phyloP scores from a whole-genome alignment of 2,888 invertebrate genomes.

The Pegoplata infirma region DNA sequence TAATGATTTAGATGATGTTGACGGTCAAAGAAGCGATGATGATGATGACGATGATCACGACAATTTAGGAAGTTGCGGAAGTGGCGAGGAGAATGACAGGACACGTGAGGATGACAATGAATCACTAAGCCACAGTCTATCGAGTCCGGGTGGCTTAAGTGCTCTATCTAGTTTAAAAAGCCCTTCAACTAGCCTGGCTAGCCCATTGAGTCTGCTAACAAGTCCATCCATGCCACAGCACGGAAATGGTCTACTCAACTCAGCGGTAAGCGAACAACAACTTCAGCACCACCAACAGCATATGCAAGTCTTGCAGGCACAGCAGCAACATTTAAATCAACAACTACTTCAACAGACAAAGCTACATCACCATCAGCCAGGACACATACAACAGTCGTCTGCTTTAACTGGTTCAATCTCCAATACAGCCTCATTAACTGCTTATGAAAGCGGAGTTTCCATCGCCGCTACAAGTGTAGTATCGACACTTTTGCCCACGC shows the following conservation, averaged over 20 bases:
- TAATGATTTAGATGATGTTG: constrained; percentile 80
- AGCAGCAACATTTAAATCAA: constrained; percentile 61
- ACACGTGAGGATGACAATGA: constrained; percentile 84
- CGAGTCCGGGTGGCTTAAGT: constrained; percentile 82
- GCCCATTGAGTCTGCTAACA: constrained; percentile 86
- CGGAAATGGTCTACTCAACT: constrained; percentile 26
- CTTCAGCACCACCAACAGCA: constrained; percentile 61
- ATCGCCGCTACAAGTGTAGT: constrained; percentile 30
- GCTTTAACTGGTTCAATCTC: constrained; percentile 14
- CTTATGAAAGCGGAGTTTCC: constrained; percentile 32
- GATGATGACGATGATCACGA: constrained; percentile 80
- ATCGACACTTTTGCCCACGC: constrained; percentile 50
- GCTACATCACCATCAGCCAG: constrained; percentile 44
- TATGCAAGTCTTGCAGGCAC: constrained; percentile 61
- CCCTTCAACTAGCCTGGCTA: constrained; percentile 86
- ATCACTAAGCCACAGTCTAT: constrained; percentile 81
- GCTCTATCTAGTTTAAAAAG: constrained; percentile 83
- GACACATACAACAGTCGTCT: constrained; percentile 33
- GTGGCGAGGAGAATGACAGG: constrained; percentile 84
- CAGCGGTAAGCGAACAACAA: constrained; percentile 38
- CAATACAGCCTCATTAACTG: constrained; percentile 25
- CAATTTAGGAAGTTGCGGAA: constrained; percentile 88
- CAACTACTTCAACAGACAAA: constrained; percentile 60
- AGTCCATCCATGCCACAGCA: constrained; percentile 79
- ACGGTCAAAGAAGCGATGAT: constrained; percentile 65